Percentiles rank a stretch among this genome's conserved stretches.
phyloP scores from a whole-genome alignment of 2,113 vertebrate genomes.

The Cricetomys ansorgei region DNA sequence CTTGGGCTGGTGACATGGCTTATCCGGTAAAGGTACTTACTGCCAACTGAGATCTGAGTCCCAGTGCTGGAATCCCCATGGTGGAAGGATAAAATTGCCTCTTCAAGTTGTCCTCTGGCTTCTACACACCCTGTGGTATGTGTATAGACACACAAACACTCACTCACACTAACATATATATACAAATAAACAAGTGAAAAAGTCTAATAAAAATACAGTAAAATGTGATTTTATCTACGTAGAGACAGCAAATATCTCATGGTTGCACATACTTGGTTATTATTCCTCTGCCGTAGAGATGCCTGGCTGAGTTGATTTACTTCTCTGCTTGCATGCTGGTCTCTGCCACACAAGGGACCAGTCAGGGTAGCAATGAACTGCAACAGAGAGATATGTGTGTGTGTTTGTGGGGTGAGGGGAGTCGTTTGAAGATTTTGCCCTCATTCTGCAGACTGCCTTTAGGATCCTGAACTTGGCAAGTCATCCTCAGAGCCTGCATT shows the following conservation, averaged over 20 bases:
- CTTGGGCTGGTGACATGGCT: not conserved
- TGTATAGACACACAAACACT: not conserved
- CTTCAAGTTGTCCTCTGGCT: not conserved
- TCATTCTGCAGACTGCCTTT: not conserved
- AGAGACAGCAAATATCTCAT: not conserved
- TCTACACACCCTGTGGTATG: not conserved
- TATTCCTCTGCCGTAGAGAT: not conserved
- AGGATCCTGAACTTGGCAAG: not conserved
- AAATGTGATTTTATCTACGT: constrained; percentile 49
- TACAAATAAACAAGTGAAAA: not conserved
- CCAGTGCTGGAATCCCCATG: not conserved
- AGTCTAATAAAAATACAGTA: not conserved
- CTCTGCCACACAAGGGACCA: not conserved
- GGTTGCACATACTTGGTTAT: not conserved
- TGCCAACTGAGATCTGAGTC: not conserved
- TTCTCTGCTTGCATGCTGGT: not conserved
- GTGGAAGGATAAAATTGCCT: not conserved
- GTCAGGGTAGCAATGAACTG: not conserved
- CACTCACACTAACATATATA: not conserved
- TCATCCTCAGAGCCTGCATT: not conserved
- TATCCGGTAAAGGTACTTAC: not conserved
- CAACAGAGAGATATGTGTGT: too few relatives aligned
- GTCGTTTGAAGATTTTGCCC: not conserved
- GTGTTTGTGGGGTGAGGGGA: not conserved
- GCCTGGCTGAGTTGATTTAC: constrained; percentile 19